A percentile compares a stretch with the other conserved stretches of the same genome.
Evolutionary conservation across 2,113 vertebrate species (phyloP).

Genomic region (Paratilapia polleni): DNA sequence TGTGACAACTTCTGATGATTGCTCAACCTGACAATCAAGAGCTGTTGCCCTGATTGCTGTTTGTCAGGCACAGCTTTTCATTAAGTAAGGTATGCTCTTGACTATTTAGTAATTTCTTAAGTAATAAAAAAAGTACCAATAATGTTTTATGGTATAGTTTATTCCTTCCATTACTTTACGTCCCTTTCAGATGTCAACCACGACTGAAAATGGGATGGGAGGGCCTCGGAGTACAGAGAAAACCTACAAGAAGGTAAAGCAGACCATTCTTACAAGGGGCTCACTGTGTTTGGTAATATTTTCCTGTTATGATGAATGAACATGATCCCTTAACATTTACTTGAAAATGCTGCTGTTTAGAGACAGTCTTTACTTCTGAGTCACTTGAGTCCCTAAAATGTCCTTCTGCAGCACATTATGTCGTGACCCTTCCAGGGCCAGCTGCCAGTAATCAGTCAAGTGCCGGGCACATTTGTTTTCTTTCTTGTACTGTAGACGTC

Average conservation of each 20-base stretch:
- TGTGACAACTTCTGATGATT: constrained; percentile 41
- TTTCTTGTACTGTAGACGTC: constrained; percentile 36
- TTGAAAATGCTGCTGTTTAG: constrained; percentile 21
- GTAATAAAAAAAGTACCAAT: background rate
- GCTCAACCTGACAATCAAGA: constrained; percentile 40
- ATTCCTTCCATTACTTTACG: background rate
- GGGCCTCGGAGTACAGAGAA: constrained; percentile 87
- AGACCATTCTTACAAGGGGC: background rate
- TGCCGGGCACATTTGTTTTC: constrained; percentile 52
- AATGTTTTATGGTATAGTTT: background rate
- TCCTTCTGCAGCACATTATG: constrained; percentile 59
- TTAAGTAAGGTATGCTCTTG: constrained; percentile 53
- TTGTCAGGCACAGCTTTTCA: constrained; percentile 45
- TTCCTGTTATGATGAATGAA: background rate
- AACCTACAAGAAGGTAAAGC: constrained; percentile 93
- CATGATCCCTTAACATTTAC: constrained; percentile 21
- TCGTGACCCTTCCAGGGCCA: constrained; percentile 45
- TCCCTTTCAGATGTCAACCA: constrained; percentile 87
- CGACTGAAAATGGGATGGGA: constrained; percentile 88
- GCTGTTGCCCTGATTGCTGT: constrained; percentile 67
- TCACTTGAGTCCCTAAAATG: constrained; percentile 53
- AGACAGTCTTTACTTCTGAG: constrained; percentile 23
- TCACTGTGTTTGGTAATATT: constrained; percentile 18
- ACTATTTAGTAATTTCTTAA: background rate
- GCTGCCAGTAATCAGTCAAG: constrained; percentile 59